Conservation (phyloP, 2,888 invertebrate genomes). For the Toxonevra muliebris region DNA sequence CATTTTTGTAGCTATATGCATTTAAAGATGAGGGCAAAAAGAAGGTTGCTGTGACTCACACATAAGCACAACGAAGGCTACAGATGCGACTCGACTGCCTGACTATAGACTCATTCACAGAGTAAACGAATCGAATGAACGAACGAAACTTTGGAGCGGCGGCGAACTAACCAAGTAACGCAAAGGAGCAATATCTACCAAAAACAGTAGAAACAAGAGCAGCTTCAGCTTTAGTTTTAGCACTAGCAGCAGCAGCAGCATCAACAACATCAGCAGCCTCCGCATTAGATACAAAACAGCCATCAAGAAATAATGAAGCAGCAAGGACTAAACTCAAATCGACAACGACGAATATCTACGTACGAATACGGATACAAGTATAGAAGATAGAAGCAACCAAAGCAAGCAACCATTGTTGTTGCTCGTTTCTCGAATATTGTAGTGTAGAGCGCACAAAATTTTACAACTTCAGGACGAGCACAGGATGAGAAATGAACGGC, state of each 20-base stretch:
- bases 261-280: too few relatives aligned
- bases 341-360: not conserved
- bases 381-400: not conserved
- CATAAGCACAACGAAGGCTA: too few relatives aligned
- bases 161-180: not conserved
- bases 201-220: too few relatives aligned
- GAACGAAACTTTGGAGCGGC: not conserved
- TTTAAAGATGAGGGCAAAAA: slow-evolving; percentile 30
- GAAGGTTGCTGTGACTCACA: too few relatives aligned
- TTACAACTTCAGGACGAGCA: too few relatives aligned
- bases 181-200: too few relatives aligned
- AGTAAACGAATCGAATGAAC: too few relatives aligned
- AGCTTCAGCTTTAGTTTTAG: too few relatives aligned
- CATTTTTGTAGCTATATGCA: slow-evolving; percentile 8
- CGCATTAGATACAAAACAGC: not conserved
- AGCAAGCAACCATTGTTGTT: not conserved
- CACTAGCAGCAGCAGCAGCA: too few relatives aligned
- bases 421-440: not conserved
- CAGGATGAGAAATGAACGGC: too few relatives aligned
- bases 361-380: not conserved
- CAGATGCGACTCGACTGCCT: too few relatives aligned
- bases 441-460: too few relatives aligned
- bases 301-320: slow-evolving; percentile 6
- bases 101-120: not conserved
- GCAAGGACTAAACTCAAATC: not conserved